A percentile compares a stretch with the other conserved stretches of the same genome.
These are phyloP conservation scores for Paracentrotus lividus DNA, from an alignment of 53 echinoderm and acorn worm species.

Conservation along the genomic window DNA sequence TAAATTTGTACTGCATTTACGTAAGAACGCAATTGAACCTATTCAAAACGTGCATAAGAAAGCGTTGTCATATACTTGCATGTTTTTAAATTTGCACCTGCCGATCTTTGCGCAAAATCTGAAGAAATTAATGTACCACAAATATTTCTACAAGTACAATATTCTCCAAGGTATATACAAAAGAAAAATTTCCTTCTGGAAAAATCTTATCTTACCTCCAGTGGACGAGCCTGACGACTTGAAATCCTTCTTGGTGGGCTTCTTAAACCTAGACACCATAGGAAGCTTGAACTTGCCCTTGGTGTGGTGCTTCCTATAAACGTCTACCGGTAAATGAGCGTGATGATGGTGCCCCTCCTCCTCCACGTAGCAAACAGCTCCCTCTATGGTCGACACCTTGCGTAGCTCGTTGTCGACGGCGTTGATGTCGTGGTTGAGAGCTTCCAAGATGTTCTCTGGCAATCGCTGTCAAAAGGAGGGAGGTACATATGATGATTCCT, in stretches of 20 bases:
- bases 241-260: conserved; percentile 87
- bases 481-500: background rate
- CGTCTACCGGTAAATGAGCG: conserved; percentile 63
- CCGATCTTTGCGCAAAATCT: no score
- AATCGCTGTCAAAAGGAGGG: conserved; percentile 71
- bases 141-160: no score
- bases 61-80: no score
- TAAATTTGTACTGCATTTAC: no score
- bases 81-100: no score
- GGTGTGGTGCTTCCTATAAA: conserved; percentile 83
- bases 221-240: conserved; percentile 57
- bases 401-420: conserved; percentile 91
- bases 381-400: conserved; percentile 88
- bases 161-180: no score
- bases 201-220: conserved; percentile 21
- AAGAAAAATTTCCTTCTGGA: background rate
- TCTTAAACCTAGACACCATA: conserved; percentile 90
- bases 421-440: conserved; percentile 78
- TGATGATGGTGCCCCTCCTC: conserved; percentile 76
- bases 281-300: conserved; percentile 90
- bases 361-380: conserved; percentile 82
- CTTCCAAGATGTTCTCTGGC: conserved; percentile 81
- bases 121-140: no score
- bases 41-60: no score
- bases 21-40: no score